Evolutionary conservation across 2,113 vertebrate species (phyloP).

Genomic region (Microcebus tavaratra): DNA sequence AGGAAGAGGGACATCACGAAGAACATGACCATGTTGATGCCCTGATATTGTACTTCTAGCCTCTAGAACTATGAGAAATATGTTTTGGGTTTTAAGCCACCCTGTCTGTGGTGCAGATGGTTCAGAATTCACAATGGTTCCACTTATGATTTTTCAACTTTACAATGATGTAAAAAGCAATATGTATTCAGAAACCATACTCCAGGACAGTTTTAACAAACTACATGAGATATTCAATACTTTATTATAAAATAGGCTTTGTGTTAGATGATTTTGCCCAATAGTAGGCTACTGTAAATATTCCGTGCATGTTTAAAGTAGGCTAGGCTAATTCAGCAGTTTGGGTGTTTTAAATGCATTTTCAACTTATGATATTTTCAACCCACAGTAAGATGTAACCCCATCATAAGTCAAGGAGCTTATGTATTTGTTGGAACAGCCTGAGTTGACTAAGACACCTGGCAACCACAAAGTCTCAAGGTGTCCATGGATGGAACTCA

Average conservation of each 20-base stretch:
- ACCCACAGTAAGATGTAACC: background rate
- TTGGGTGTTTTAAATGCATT: background rate
- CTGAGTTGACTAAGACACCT: background rate
- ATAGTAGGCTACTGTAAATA: background rate
- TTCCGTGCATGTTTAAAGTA: background rate
- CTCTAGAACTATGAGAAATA: background rate
- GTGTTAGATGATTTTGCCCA: background rate
- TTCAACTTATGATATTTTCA: background rate
- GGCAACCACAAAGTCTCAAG: background rate
- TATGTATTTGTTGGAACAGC: background rate
- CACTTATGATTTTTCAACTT: background rate
- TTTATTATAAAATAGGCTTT: background rate
- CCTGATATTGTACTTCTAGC: background rate
- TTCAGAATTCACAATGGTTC: background rate
- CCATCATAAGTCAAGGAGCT: background rate
- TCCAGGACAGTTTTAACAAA: background rate
- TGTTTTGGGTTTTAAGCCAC: background rate
- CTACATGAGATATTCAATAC: background rate
- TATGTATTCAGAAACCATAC: background rate
- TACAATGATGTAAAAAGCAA: background rate
- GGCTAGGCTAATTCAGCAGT: background rate
- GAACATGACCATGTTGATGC: background rate
- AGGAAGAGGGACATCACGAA: background rate
- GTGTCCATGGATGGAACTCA: background rate
- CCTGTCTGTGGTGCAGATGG: background rate